phyloP scores from a whole-genome alignment of 92 coral and sea anemone species.

The Chrysogorgia sp. region DNA sequence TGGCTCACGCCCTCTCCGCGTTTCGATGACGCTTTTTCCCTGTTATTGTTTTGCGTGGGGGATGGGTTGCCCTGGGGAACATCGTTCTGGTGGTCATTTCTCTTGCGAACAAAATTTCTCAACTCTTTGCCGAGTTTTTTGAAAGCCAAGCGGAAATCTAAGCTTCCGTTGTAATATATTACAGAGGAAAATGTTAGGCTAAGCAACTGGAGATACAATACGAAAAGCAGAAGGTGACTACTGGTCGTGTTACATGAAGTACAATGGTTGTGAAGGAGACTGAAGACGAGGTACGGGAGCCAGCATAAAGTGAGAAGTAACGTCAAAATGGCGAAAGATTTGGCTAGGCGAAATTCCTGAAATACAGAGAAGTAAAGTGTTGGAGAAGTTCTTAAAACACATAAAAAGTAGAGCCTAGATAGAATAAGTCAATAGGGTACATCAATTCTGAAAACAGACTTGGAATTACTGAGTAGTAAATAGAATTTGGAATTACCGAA shows the following conservation, averaged over 20 bases:
- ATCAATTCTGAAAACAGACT: too few species aligned
- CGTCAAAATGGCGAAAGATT: constrained; percentile 22
- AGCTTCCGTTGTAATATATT: constrained; percentile 21
- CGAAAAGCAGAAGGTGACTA: constrained; percentile 4
- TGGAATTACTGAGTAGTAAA: background rate
- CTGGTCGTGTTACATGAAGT: constrained; percentile 7
- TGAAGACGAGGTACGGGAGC: constrained; percentile 32
- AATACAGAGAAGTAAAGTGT: background rate
- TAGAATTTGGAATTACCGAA: background rate
- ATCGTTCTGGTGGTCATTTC: background rate
- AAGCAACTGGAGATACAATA: constrained; percentile 22
- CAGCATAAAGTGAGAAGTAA: constrained; percentile 8
- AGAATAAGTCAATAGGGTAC: too few species aligned
- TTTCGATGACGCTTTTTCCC: background rate
- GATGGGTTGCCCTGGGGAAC: background rate
- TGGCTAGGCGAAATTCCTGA: constrained; percentile 33
- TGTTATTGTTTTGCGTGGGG: background rate
- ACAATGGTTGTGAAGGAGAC: constrained; percentile 28
- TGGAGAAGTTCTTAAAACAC: background rate
- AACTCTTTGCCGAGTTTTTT: constrained; percentile 14
- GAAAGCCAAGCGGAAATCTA: constrained; percentile 32
- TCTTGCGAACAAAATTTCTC: background rate
- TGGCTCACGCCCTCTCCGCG: constrained; percentile 1
- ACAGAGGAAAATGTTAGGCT: constrained; percentile 22
- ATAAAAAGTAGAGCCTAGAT: too few species aligned